Evolutionary conservation across 2,113 vertebrate species (phyloP).

Genomic region (Alces alces): DNA sequence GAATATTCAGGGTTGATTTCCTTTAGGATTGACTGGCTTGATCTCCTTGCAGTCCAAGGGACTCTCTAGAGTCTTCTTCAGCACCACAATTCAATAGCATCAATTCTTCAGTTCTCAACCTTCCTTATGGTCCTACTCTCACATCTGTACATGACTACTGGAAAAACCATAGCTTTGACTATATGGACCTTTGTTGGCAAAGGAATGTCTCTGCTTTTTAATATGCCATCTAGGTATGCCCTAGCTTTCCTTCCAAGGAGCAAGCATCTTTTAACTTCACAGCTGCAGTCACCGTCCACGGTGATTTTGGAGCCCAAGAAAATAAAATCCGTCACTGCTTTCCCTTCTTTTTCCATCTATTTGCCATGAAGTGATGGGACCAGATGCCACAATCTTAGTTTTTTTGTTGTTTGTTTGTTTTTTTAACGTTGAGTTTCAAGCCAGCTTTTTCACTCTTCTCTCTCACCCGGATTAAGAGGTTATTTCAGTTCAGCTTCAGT

Average conservation of each 20-base stretch:
- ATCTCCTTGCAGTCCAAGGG: background rate
- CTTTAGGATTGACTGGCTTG: background rate
- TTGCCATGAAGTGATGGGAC: background rate
- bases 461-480: background rate
- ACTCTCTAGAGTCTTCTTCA: background rate
- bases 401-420: accelerated
- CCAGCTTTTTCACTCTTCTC: background rate
- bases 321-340: background rate
- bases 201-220: background rate
- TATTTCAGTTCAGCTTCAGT: background rate
- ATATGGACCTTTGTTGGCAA: background rate
- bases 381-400: background rate
- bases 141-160: background rate
- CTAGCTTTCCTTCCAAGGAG: background rate
- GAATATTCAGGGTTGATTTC: background rate
- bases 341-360: background rate
- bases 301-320: background rate
- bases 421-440: background rate
- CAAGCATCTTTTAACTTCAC: background rate
- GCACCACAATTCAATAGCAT: background rate
- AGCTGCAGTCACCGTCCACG: background rate
- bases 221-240: background rate
- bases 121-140: background rate
- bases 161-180: background rate
- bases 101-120: background rate